Conservation (phyloP, 2,888 invertebrate species). For the Trissoscelio sp. region DNA sequence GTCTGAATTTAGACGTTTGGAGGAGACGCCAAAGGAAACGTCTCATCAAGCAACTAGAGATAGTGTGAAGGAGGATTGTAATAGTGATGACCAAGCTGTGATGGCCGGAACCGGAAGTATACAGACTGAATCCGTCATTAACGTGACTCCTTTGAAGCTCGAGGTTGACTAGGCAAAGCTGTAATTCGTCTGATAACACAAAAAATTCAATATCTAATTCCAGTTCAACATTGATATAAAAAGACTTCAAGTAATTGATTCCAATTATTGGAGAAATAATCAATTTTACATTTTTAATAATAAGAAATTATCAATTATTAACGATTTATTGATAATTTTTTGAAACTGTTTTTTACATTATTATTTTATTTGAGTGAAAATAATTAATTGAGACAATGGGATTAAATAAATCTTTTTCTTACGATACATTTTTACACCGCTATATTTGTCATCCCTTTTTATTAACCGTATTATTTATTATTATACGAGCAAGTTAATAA, state of each 20-base stretch:
- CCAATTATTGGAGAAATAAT: neutral
- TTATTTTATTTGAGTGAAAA: neutral
- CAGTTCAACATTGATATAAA: too few relatives aligned
- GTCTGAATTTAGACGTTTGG: slow-evolving; percentile 48
- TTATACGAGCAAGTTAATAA: slow-evolving; percentile 44
- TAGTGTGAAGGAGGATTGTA: slow-evolving; percentile 63
- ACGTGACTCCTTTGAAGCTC: slow-evolving; percentile 54
- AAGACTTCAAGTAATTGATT: too few relatives aligned
- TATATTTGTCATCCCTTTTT: slow-evolving; percentile 39
- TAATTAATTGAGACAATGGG: slow-evolving; percentile 5
- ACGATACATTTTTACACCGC: slow-evolving; percentile 21
- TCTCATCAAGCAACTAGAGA: slow-evolving; percentile 65
- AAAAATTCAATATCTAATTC: slow-evolving; percentile 1
- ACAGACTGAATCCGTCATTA: slow-evolving; percentile 64
- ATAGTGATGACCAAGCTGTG: slow-evolving; percentile 65
- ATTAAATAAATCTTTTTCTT: slow-evolving; percentile 10
- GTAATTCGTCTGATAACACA: slow-evolving; percentile 6
- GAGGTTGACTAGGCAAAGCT: slow-evolving; percentile 50
- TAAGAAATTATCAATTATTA: too few relatives aligned
- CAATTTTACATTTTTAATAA: too few relatives aligned
- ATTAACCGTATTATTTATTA: slow-evolving; percentile 50
- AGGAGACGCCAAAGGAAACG: slow-evolving; percentile 57
- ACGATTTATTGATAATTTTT: too few relatives aligned
- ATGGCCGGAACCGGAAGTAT: slow-evolving; percentile 67
- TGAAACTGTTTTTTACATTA: too few relatives aligned